phyloP scores from a whole-genome alignment of 2,113 vertebrate genomes.

The Entelurus aequoreus region DNA sequence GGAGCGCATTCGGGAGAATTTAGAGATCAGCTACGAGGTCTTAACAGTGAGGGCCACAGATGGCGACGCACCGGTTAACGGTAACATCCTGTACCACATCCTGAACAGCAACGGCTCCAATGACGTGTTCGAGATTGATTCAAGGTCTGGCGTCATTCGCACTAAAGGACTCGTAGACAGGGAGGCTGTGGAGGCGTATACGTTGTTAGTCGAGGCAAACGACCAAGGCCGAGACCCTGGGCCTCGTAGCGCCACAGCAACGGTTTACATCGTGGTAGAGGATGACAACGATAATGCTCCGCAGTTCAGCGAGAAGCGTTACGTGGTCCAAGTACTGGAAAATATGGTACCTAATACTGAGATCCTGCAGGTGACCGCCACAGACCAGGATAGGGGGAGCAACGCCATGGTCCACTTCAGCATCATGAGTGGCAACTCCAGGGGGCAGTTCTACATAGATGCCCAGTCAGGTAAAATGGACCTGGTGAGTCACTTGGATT shows the following conservation, averaged over 20 bases:
- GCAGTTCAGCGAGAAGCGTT: slow-evolving; percentile 92
- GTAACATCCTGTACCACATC: slow-evolving; percentile 87
- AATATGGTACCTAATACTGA: slow-evolving; percentile 77
- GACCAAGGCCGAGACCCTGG: slow-evolving; percentile 88
- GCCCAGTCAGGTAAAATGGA: slow-evolving; percentile 88
- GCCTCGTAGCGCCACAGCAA: slow-evolving; percentile 84
- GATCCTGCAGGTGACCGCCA: slow-evolving; percentile 83
- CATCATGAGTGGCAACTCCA: slow-evolving; percentile 93
- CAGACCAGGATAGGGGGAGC: slow-evolving; percentile 84
- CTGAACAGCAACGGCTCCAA: slow-evolving; percentile 74
- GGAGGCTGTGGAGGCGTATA: slow-evolving; percentile 81
- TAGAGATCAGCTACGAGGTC: slow-evolving; percentile 94
- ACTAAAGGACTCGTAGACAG: slow-evolving; percentile 86
- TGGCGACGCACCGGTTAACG: slow-evolving; percentile 83
- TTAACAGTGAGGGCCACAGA: slow-evolving; percentile 91
- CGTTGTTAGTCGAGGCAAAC: slow-evolving; percentile 83
- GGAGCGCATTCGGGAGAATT: slow-evolving; percentile 90
- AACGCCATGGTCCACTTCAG: slow-evolving; percentile 92
- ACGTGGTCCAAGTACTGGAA: slow-evolving; percentile 84
- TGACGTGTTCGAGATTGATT: slow-evolving; percentile 87
- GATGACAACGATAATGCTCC: slow-evolving; percentile 94
- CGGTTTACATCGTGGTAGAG: slow-evolving; percentile 83
- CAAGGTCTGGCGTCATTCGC: slow-evolving; percentile 87
- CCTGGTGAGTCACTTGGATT: slow-evolving; percentile 87
- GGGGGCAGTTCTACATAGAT: slow-evolving; percentile 93